These are phyloP conservation scores for Dione vanillae DNA, from an alignment of 2,888 invertebrate genomes.

Conservation along the genomic window DNA sequence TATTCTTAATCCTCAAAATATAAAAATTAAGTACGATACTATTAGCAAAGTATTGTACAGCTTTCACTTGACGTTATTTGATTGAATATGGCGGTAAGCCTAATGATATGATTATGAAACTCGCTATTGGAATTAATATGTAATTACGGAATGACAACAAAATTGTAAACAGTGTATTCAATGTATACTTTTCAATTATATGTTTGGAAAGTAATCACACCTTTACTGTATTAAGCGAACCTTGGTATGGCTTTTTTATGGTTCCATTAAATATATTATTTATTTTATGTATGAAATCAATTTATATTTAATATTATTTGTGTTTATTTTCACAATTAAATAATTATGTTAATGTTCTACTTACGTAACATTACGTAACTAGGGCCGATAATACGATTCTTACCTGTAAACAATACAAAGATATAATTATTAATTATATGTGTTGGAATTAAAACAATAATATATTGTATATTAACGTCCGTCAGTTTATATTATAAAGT, in stretches of 20 bases:
- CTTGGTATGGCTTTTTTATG: background rate
- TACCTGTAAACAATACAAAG: constrained; percentile 53
- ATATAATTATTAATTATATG: background rate
- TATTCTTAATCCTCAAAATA: constrained; percentile 19
- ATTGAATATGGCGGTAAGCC: constrained; percentile 46
- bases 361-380: constrained; percentile 5
- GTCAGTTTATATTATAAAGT: too few species aligned
- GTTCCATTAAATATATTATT: background rate
- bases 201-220: constrained; percentile 40
- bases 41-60: constrained; percentile 38
- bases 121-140: constrained; percentile 45
- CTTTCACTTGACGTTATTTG: constrained; percentile 45
- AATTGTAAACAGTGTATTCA: constrained; percentile 53
- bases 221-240: background rate
- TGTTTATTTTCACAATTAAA: background rate
- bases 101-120: constrained; percentile 49
- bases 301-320: background rate
- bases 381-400: constrained; percentile 27
- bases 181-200: constrained; percentile 42
- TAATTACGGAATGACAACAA: constrained; percentile 59
- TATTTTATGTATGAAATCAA: background rate
- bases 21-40: constrained; percentile 14
- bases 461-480: too few species aligned
- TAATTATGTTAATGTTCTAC: background rate
- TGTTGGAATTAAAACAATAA: background rate